Percentiles rank a stretch among this genome's conserved stretches.
Evolutionary conservation across 1,140 invertebrate species (phyloP).

Genomic region (Littorina saxatilis): DNA sequence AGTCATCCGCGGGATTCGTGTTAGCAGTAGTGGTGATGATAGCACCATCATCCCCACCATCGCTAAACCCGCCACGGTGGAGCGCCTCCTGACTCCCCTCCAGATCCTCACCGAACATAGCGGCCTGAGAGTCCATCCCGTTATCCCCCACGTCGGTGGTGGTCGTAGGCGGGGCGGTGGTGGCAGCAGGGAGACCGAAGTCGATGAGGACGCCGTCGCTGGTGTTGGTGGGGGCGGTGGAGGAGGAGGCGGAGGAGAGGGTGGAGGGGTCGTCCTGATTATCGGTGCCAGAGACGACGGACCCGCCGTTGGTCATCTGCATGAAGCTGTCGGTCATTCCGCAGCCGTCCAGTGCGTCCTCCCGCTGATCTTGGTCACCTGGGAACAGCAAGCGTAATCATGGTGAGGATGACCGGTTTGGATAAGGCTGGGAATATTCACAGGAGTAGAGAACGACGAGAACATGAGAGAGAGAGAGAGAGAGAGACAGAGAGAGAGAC

Average conservation of each 20-base stretch:
- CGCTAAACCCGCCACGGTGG: neutral
- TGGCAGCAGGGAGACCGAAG: constrained; percentile 6
- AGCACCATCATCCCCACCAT: neutral
- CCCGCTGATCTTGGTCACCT: neutral
- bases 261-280: no score
- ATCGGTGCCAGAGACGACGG: neutral
- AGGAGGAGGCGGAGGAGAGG: neutral
- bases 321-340: constrained; percentile 38
- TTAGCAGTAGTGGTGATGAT: neutral
- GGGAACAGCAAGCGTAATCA: no score
- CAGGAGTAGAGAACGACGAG: no score
- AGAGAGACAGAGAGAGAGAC: neutral
- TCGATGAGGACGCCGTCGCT: constrained; percentile 26
- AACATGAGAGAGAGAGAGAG: neutral
- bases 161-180: neutral
- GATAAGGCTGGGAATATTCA: no score
- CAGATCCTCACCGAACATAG: constrained; percentile 9
- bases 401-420: no score
- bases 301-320: constrained; percentile 29
- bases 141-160: neutral
- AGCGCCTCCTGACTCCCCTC: neutral
- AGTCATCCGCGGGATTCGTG: neutral
- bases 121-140: neutral
- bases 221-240: neutral
- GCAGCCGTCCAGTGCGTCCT: constrained; percentile 25